A percentile compares a stretch with the other conserved stretches of the same genome.
Conservation (phyloP, 37 sponge, comb jelly and placozoan species). For the Diacarnus erythraeanus region DNA sequence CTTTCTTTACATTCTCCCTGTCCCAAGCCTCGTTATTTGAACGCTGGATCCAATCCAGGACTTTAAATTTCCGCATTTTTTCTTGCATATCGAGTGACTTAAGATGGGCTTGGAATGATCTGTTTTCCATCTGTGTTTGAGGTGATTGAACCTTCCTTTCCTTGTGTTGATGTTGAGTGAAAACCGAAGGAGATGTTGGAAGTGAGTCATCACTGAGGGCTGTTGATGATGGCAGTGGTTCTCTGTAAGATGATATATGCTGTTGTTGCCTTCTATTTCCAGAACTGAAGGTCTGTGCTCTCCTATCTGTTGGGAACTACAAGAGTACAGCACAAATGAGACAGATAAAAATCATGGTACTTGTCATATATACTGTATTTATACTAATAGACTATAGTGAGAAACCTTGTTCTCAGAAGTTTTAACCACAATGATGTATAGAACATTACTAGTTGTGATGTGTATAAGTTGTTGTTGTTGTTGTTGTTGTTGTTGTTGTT, state of each 20-base stretch:
- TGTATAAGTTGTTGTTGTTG: no score
- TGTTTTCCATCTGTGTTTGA: background rate
- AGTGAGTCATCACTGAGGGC: background rate
- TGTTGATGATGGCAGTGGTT: background rate
- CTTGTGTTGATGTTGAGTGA: background rate
- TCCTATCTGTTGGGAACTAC: background rate
- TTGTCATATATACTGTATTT: no score
- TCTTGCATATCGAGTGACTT: background rate
- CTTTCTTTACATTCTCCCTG: background rate
- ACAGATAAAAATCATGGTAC: no score
- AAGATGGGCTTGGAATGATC: constrained; percentile 13
- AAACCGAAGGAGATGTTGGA: constrained; percentile 11
- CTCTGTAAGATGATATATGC: background rate
- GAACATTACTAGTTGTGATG: no score
- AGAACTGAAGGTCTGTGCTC: background rate
- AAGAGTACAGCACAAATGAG: background rate
- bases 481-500: no score
- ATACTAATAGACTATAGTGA: no score
- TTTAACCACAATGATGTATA: no score
- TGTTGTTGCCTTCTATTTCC: background rate
- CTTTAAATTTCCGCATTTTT: background rate
- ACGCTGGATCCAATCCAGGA: constrained; percentile 27
- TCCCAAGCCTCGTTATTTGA: background rate
- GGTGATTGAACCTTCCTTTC: constrained; percentile 1
- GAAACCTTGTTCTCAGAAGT: no score